Conservation (phyloP, 2,888 invertebrate genomes). For the Willowsia nigromaculata region DNA sequence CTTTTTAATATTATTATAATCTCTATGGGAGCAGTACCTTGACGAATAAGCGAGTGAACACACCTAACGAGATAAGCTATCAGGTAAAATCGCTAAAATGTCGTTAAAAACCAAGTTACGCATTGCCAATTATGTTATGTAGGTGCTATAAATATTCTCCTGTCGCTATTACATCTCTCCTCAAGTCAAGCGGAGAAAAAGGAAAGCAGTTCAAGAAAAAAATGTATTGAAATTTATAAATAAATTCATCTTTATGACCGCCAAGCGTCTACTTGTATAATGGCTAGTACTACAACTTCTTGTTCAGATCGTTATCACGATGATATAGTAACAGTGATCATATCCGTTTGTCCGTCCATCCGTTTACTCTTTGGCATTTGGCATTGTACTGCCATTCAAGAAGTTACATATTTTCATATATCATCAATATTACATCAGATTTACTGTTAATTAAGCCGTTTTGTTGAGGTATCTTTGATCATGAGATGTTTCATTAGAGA, state of each 20-base stretch:
- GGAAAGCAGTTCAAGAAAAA: background rate
- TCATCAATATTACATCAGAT: background rate
- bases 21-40: background rate
- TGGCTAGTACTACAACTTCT: background rate
- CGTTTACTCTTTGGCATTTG: slow-evolving; percentile 11
- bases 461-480: background rate
- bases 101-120: background rate
- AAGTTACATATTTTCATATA: background rate
- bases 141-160: background rate
- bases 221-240: background rate
- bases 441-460: background rate
- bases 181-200: slow-evolving; percentile 17
- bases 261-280: background rate
- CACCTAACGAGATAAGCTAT: background rate
- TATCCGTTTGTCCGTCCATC: background rate
- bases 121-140: background rate
- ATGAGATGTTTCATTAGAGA: background rate
- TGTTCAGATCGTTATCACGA: background rate
- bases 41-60: background rate
- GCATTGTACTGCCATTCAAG: background rate
- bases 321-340: background rate
- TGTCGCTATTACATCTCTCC: background rate
- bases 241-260: background rate
- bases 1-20: background rate
- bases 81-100: slow-evolving; percentile 12